Evolutionary conservation across 2,113 vertebrate genomes (phyloP), one percentile per base, ranked within the genome.

Genomic region (Uropsilus gracilis): DNA sequence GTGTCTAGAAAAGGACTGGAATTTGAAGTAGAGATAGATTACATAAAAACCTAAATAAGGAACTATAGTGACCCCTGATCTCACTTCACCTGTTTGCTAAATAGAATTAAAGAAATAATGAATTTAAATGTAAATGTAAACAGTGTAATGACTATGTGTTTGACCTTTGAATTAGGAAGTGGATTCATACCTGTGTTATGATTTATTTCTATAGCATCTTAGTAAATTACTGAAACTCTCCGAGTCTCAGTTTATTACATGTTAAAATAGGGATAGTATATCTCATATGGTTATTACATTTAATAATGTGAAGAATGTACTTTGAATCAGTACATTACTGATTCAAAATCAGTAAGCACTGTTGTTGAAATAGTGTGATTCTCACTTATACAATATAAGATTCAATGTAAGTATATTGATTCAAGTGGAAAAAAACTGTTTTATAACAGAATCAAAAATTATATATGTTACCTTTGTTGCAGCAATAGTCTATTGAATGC

Each of bases 141-240:
- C 8, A 84, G 18, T 72, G 3, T 63, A 61, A 48, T 68, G 30
- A 4, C 55, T 88, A 44, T 71, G 42, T 86, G 75, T 91, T 91
- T 90, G 14, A 39, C 57, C 55, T 89, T 96, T 66, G 9, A 57
- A 93, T 17, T 87, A 89, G 61, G 78, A 86, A 80, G 44, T 91
- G 8, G 11, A 84, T 76, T 92, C 72, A 91, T 71, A 10, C 0
- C 28, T 71, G 0, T 63, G 6, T 81, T 86, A 14, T 32, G 86
- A 18, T 18, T 26, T 86, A 53, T 7, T 39, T 71, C 18, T 90
- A 3, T 13, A 63, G 20, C 30, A 12, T 69, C n/a, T 69, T 92
- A 85, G 28, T 88, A 91, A 85, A 46, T 87, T 86, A 82, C 34
- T 42, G 34, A 82, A 88, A 53, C 53, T 89, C 28, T 77, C 42